Conservation (phyloP, 1,140 invertebrate species). For the Hestina assimilis region DNA sequence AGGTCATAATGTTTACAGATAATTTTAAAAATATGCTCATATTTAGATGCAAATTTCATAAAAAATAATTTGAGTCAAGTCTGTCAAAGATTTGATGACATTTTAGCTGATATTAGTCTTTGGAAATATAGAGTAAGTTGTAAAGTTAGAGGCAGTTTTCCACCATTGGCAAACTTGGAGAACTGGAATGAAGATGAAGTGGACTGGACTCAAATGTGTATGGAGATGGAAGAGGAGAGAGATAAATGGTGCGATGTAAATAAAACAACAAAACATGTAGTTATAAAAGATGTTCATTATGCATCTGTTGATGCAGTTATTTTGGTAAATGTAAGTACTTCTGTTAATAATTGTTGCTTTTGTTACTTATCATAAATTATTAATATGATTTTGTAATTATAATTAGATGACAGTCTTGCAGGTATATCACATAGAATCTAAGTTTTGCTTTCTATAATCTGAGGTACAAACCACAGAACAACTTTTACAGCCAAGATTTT, state of each 20-base stretch:
- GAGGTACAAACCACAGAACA: too few relatives aligned
- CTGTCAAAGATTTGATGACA: conserved; percentile 67
- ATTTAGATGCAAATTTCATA: conserved; percentile 64
- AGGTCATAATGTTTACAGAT: conserved; percentile 53
- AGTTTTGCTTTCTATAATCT: too few relatives aligned
- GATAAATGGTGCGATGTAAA: conserved; percentile 65
- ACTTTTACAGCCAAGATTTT: too few relatives aligned
- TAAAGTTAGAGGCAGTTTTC: conserved; percentile 58
- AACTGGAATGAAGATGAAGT: conserved; percentile 44
- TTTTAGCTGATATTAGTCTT: conserved; percentile 64
- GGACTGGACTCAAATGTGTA: conserved; percentile 66
- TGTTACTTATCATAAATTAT: too few relatives aligned
- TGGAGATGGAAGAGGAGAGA: conserved; percentile 62
- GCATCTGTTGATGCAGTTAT: conserved; percentile 72
- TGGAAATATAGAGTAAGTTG: conserved; percentile 71
- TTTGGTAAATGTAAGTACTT: conserved; percentile 68
- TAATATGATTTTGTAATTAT: too few relatives aligned
- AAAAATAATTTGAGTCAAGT: conserved; percentile 65
- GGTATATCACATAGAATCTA: too few relatives aligned
- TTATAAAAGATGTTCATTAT: conserved; percentile 69
- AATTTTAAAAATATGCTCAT: conserved; percentile 74
- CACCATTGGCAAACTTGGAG: conserved; percentile 55
- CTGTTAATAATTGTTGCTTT: neutral
- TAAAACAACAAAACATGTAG: conserved; percentile 57
- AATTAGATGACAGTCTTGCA: too few relatives aligned